Evolutionary conservation across 2,113 vertebrate genomes (phyloP).

Genomic region (Poicephalus gulielmi): DNA sequence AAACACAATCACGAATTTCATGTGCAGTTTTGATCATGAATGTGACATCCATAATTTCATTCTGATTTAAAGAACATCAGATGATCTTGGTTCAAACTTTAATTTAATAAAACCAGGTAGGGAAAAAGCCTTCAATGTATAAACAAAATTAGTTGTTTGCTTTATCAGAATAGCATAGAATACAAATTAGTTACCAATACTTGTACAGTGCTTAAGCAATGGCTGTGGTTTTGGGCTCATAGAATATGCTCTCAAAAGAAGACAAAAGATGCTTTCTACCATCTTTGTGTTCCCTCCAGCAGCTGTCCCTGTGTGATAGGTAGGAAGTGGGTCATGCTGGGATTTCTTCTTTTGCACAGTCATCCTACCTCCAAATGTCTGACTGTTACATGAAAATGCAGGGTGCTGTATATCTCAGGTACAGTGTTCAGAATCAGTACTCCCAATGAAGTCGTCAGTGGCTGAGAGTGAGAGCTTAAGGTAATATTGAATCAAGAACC

Average conservation of each 20-base stretch:
- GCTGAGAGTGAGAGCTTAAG: neutral
- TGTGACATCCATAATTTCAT: neutral
- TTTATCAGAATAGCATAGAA: constrained; percentile 14
- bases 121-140: neutral
- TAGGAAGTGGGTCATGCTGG: neutral
- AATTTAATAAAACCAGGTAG: neutral
- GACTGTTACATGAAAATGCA: neutral
- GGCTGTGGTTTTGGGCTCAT: neutral
- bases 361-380: neutral
- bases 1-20: neutral
- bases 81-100: neutral
- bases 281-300: neutral
- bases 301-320: neutral
- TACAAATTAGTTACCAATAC: neutral
- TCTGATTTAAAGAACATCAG: constrained; percentile 8
- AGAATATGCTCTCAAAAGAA: neutral
- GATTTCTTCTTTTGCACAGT: neutral
- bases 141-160: constrained; percentile 45
- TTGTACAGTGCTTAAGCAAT: neutral
- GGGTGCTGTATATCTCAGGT: neutral
- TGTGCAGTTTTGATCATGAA: neutral
- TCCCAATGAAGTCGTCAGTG: neutral
- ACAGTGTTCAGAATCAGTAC: neutral
- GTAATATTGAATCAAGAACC: neutral
- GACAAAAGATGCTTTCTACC: neutral